phyloP scores from a whole-genome alignment of 2,888 invertebrate species.

The Pyrocoelia pectoralis region DNA sequence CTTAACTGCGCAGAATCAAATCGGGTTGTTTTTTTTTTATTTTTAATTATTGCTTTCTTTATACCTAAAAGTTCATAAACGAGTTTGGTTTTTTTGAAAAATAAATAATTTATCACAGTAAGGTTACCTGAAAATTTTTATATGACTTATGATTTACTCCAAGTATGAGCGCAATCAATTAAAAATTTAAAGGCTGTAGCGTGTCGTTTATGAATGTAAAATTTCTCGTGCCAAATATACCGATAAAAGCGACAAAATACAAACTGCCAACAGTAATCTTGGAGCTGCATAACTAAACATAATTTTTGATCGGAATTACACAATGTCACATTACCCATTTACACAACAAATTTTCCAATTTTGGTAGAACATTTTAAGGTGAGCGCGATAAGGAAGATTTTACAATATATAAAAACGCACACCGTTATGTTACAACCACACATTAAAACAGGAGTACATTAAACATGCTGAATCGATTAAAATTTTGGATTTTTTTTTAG shows the following conservation, averaged over 20 bases:
- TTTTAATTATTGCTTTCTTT: slow-evolving; percentile 9
- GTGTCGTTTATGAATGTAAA: slow-evolving; percentile 15
- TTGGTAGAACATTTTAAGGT: neutral
- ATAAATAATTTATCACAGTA: slow-evolving; percentile 36
- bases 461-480: slow-evolving; percentile 11
- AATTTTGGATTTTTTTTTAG: neutral
- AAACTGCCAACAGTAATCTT: neutral
- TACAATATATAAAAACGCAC: slow-evolving; percentile 12
- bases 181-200: slow-evolving; percentile 24
- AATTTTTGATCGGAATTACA: neutral
- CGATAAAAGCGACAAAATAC: neutral
- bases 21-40: neutral
- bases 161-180: slow-evolving; percentile 20
- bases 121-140: slow-evolving; percentile 27
- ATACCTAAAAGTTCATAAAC: slow-evolving; percentile 18
- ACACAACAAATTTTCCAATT: neutral
- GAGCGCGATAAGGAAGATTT: neutral
- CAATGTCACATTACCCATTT: slow-evolving; percentile 1
- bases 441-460: slow-evolving; percentile 14
- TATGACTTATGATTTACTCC: slow-evolving; percentile 7
- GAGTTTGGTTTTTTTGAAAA: slow-evolving; percentile 25
- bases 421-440: slow-evolving; percentile 14
- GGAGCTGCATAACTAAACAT: no score
- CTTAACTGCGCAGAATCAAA: neutral
- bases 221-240: neutral